Base-by-base conservation (phyloP, 2,113 vertebrate genomes). In the Mustelus asterias region DNA sequence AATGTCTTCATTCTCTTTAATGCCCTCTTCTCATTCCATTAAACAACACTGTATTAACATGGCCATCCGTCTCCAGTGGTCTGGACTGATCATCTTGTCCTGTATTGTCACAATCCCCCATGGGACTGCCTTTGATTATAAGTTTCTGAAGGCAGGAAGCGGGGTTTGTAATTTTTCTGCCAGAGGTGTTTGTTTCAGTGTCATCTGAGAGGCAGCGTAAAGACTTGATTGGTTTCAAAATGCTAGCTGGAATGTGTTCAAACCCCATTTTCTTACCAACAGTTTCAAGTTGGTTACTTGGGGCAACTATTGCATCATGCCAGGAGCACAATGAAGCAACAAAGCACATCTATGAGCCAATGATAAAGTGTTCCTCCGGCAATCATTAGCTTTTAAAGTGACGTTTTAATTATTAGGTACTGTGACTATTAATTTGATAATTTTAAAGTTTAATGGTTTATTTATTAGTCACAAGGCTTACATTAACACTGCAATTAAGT, bases 101-200 rank as follows among this genome's bases (percentile, higher is more conserved):
- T 44, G 20, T 18, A 29, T 70, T 37, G 94, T 95, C 26, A 44
- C 41, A 95, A 48, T 44, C 44, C 94, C 94, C 94, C 54, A 41
- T 95, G 67, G 94, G 44, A 76, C 44, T 95, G 41, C 37, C 94
- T 76, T 95, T 72, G 69, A 70, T 95, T 70, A 95, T 95, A 11
- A 10, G 67, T 95, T 70, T 95, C 37, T 95, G 67, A 95, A 54
- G 69, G 41, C 69, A 95, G 94, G 94, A 95, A 95, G 69, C 54
- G 70, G 11, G 67, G 11, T 72, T 44, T 72, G 69, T 33, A 95
- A 26, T 41, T 76, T 95, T 94, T 95, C 24, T 54, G 94, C 48
- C 94, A 72, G 67, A 95, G 67, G 26, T 48, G 94, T 72, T 72
- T 72, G 41, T 72, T 54, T 95, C 69, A 94, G n/a, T 41, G 63